Evolutionary conservation across 1,140 invertebrate species (phyloP).

Genomic region (Penaeus indicus): DNA sequence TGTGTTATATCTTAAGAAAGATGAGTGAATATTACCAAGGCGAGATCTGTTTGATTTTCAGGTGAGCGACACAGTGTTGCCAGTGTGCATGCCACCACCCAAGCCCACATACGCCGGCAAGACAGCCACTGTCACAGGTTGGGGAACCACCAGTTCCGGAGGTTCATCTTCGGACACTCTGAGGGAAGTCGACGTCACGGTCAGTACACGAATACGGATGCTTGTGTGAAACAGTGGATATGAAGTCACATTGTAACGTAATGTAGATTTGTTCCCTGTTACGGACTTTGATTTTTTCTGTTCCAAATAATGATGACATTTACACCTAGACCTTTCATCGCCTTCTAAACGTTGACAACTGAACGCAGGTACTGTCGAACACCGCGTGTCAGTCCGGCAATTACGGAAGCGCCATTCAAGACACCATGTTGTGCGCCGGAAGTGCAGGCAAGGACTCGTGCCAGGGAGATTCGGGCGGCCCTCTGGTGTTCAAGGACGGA

Average conservation of each 20-base stretch:
- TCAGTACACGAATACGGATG: not conserved
- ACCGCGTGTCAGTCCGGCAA: slow-evolving; percentile 41
- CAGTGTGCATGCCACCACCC: slow-evolving; percentile 39
- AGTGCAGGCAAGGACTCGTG: slow-evolving; percentile 30
- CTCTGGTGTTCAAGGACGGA: slow-evolving; percentile 39
- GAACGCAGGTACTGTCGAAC: slow-evolving; percentile 23
- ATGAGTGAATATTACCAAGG: too few species aligned
- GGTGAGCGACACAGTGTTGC: slow-evolving; percentile 37
- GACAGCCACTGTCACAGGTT: slow-evolving; percentile 25
- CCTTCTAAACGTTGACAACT: not conserved
- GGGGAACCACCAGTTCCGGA: slow-evolving; percentile 36
- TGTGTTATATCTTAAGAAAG: not conserved
- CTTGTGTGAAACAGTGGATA: not conserved
- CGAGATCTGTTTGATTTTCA: not conserved
- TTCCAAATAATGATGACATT: not conserved
- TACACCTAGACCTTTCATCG: not conserved
- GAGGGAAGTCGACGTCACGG: slow-evolving; percentile 38
- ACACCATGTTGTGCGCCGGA: slow-evolving; percentile 46
- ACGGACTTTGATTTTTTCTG: too few species aligned
- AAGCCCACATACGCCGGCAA: not conserved
- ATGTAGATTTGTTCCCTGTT: too few species aligned
- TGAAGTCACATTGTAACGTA: too few species aligned
- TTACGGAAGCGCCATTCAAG: not conserved
- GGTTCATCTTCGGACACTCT: slow-evolving; percentile 5
- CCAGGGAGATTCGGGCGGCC: slow-evolving; percentile 56